Conservation (phyloP, 2,888 invertebrate species). For the Netelia inedita region DNA sequence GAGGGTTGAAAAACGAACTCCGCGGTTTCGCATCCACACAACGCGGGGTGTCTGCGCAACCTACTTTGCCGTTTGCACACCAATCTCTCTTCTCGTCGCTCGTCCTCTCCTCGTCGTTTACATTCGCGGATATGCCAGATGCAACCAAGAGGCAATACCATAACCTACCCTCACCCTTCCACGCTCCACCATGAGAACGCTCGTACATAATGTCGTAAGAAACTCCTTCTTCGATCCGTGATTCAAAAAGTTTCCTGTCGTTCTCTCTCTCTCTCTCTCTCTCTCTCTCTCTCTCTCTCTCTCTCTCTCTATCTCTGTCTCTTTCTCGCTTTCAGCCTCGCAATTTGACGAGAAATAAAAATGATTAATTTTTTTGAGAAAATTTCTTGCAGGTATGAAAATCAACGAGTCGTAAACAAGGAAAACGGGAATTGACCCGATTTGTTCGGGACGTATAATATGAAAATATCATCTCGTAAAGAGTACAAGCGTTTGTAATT, state of each 20-base stretch:
- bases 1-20: slow-evolving; percentile 47
- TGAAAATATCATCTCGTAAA: too few relatives aligned
- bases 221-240: background rate
- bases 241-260: slow-evolving; percentile 14
- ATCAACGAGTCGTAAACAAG: too few relatives aligned
- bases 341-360: too few relatives aligned
- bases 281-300: slow-evolving; percentile 59
- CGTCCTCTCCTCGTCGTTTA: slow-evolving; percentile 5
- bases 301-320: too few relatives aligned
- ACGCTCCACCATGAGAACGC: too few relatives aligned
- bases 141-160: slow-evolving; percentile 36
- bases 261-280: slow-evolving; percentile 62
- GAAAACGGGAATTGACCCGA: too few relatives aligned
- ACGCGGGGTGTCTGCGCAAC: slow-evolving; percentile 73
- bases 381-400: too few relatives aligned
- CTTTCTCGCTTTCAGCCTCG: too few relatives aligned
- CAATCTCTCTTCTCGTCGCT: slow-evolving; percentile 31
- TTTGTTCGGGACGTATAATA: too few relatives aligned
- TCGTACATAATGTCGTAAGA: background rate
- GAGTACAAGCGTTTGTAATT: too few relatives aligned
- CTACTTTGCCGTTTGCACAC: slow-evolving; percentile 75
- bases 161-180: slow-evolving; percentile 12
- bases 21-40: slow-evolving; percentile 73
- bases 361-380: too few relatives aligned
- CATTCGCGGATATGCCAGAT: slow-evolving; percentile 36